Conservation (phyloP, 2,113 vertebrate species). For the Gobius niger region DNA sequence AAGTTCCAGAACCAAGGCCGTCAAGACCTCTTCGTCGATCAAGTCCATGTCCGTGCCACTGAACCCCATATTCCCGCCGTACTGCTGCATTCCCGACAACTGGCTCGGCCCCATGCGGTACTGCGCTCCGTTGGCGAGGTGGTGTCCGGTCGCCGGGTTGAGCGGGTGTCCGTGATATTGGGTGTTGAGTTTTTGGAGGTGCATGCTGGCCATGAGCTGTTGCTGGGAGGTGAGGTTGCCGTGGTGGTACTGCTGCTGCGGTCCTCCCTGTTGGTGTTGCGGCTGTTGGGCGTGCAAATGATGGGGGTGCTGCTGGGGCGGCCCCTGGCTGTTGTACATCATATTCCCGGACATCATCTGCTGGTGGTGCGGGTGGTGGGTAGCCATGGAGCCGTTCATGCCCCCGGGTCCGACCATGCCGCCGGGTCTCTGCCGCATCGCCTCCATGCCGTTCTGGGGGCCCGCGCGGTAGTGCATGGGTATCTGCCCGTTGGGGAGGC, state of each 20-base stretch:
- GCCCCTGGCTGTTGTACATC: constrained; percentile 67
- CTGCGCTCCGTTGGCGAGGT: constrained; percentile 72
- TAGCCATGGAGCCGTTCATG: constrained; percentile 69
- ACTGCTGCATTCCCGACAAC: constrained; percentile 80
- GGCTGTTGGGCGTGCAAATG: constrained; percentile 63
- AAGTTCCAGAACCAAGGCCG: constrained; percentile 89
- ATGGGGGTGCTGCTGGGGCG: constrained; percentile 68
- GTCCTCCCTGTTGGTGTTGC: constrained; percentile 56
- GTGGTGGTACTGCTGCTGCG: constrained; percentile 80
- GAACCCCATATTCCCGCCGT: constrained; percentile 76
- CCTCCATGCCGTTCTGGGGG: constrained; percentile 78
- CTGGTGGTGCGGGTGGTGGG: constrained; percentile 69
- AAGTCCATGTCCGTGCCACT: constrained; percentile 91
- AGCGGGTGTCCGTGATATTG: constrained; percentile 85
- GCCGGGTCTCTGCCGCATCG: constrained; percentile 74
- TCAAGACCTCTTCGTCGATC: constrained; percentile 95
- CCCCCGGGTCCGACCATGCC: constrained; percentile 66
- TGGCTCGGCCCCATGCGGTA: constrained; percentile 79
- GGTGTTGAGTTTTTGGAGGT: constrained; percentile 89
- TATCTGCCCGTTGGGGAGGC: constrained; percentile 73
- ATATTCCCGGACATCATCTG: constrained; percentile 74
- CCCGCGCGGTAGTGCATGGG: constrained; percentile 79
- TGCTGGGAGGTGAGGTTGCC: constrained; percentile 79
- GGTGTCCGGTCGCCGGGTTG: constrained; percentile 69
- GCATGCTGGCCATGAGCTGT: constrained; percentile 89